Evolutionary conservation across 2,797 vertebrate species (phyloP).

Genomic region (Apodemus agrarius): DNA sequence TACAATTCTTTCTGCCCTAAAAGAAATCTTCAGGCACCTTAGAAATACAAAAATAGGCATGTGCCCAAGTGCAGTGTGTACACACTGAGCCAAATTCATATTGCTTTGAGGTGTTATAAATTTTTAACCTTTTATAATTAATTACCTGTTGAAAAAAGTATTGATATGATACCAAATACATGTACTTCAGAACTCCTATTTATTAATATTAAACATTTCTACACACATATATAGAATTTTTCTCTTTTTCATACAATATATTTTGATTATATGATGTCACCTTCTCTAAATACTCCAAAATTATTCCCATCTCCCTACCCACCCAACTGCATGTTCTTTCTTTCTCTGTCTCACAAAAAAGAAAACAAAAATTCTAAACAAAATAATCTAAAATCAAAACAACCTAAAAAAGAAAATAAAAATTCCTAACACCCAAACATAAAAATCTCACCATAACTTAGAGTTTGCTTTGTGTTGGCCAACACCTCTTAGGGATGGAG

Average conservation of each 20-base stretch:
- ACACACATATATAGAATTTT: neutral
- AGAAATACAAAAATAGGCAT: neutral
- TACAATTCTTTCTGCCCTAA: neutral
- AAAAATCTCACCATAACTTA: neutral
- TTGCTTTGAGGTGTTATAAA: constrained; percentile 2
- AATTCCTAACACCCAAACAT: neutral
- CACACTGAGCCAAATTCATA: neutral
- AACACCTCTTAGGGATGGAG: neutral
- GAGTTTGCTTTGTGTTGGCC: neutral
- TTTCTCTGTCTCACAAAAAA: neutral
- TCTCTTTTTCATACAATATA: neutral
- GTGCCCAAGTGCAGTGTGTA: neutral
- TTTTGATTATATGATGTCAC: neutral
- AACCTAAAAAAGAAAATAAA: neutral
- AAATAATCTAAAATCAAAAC: neutral
- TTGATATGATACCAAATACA: neutral
- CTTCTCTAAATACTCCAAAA: neutral
- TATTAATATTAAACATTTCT: constrained; percentile 18
- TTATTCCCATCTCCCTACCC: too few species aligned
- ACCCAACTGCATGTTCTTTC: neutral
- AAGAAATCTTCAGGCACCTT: neutral
- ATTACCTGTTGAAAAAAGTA: neutral
- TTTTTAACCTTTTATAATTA: neutral
- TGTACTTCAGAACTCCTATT: neutral
- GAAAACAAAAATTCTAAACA: neutral